Conservation (phyloP, 2,888 invertebrate species). For the Metellina segmentata region DNA sequence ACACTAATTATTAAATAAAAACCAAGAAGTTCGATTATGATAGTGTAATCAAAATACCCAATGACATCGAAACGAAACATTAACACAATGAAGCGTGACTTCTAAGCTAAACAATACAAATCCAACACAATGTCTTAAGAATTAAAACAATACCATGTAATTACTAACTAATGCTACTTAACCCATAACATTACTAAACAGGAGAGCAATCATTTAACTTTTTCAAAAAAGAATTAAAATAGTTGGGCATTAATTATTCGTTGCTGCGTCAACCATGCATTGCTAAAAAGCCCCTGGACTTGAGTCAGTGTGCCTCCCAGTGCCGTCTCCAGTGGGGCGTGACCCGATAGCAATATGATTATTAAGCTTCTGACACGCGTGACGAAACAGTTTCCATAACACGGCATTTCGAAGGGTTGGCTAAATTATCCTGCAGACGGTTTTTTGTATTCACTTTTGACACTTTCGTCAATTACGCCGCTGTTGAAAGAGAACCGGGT, state of each 20-base stretch:
- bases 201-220: not conserved
- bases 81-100: too few relatives aligned
- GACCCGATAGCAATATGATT: conserved; percentile 23
- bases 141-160: too few relatives aligned
- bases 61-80: too few relatives aligned
- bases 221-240: not conserved
- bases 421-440: not conserved
- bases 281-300: not conserved
- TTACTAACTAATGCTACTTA: not conserved
- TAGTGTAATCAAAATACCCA: too few relatives aligned
- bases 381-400: conserved; percentile 18
- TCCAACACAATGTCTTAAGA: too few relatives aligned
- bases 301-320: not conserved
- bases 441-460: conserved; percentile 10
- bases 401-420: conserved; percentile 10
- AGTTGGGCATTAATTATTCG: not conserved
- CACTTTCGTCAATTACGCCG: not conserved
- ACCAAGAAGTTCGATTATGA: too few relatives aligned
- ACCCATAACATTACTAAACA: not conserved
- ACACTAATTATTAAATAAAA: too few relatives aligned
- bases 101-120: too few relatives aligned
- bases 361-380: conserved; percentile 32
- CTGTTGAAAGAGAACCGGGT: not conserved
- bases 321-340: conserved; percentile 6
- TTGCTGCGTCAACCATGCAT: not conserved